These are phyloP conservation scores for Lobophora halterata DNA, from an alignment of 2,888 invertebrate genomes.

Conservation along the genomic window DNA sequence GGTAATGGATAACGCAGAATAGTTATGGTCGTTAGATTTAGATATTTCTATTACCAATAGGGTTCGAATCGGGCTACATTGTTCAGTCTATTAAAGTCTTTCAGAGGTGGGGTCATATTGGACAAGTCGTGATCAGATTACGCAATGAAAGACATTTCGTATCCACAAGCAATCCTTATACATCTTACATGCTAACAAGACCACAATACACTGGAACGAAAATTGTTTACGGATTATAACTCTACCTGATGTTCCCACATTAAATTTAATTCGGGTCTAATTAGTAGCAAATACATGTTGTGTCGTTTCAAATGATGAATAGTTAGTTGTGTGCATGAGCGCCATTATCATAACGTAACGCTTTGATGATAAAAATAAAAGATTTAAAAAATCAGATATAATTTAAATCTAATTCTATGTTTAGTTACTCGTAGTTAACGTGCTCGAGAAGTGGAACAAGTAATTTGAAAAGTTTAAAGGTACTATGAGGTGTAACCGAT, in stretches of 20 bases:
- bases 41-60: slow-evolving; percentile 37
- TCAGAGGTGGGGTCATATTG: slow-evolving; percentile 69
- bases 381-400: too few relatives aligned
- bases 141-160: slow-evolving; percentile 54
- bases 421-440: too few relatives aligned
- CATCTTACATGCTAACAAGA: slow-evolving; percentile 52
- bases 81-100: slow-evolving; percentile 76
- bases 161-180: slow-evolving; percentile 45
- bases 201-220: slow-evolving; percentile 11
- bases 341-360: slow-evolving; percentile 6
- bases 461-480: slow-evolving; percentile 6
- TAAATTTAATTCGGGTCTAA: slow-evolving; percentile 18
- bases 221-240: slow-evolving; percentile 13
- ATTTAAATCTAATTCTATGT: too few relatives aligned
- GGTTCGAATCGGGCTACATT: slow-evolving; percentile 60
- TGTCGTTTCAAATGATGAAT: slow-evolving; percentile 21
- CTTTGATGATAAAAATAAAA: too few relatives aligned
- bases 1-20: slow-evolving; percentile 36
- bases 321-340: slow-evolving; percentile 16
- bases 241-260: slow-evolving; percentile 24
- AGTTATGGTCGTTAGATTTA: slow-evolving; percentile 29
- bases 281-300: slow-evolving; percentile 19
- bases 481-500: slow-evolving; percentile 16
- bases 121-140: slow-evolving; percentile 67
- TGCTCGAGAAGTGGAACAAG: slow-evolving; percentile 12